phyloP scores from a whole-genome alignment of 2,113 vertebrate genomes.

The Aptenodytes forsteri region DNA sequence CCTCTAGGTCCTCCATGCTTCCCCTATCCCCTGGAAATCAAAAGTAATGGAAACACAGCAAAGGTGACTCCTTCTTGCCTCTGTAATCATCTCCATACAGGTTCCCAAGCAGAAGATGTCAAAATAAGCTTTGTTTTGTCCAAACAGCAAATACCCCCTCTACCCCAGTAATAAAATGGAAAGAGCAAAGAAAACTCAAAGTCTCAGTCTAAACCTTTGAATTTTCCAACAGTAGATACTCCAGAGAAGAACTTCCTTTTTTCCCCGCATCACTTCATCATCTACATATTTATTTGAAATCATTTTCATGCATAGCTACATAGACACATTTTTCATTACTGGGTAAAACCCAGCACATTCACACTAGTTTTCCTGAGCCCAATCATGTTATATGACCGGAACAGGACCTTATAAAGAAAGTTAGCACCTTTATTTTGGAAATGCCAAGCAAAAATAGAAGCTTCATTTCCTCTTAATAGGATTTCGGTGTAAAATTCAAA shows the following conservation, averaged over 20 bases:
- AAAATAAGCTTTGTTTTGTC: neutral
- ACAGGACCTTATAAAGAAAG: neutral
- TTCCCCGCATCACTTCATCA: neutral
- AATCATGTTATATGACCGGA: rapidly evolving
- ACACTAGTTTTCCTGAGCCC: neutral
- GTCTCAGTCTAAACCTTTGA: neutral
- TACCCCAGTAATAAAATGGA: neutral
- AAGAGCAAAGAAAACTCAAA: neutral
- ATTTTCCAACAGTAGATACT: neutral
- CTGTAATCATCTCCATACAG: neutral
- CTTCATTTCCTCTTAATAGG: neutral
- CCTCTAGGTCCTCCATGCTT: neutral
- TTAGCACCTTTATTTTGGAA: neutral
- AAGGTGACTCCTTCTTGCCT: neutral
- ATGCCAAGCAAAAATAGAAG: neutral
- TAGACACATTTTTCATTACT: neutral
- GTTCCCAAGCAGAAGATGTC: neutral
- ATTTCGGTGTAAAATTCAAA: neutral
- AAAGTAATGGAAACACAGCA: neutral
- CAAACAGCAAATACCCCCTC: neutral
- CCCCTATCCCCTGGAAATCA: neutral
- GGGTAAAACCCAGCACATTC: neutral
- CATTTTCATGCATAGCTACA: neutral
- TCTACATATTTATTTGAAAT: neutral
- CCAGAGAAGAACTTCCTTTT: neutral